Base-by-base conservation (phyloP, 2,113 vertebrate species). In the Monarcha castaneiventris region DNA sequence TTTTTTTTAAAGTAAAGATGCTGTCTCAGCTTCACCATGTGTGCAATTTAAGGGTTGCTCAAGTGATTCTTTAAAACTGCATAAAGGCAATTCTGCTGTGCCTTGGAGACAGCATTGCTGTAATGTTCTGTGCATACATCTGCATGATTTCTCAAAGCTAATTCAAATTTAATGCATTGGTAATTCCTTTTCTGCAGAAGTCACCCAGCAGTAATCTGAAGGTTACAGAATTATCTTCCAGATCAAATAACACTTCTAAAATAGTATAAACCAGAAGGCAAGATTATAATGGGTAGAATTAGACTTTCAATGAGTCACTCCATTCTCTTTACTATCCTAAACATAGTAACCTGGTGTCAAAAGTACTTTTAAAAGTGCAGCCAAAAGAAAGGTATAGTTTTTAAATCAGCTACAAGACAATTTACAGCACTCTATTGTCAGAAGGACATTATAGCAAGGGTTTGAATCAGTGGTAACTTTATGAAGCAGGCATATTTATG, bases 101-200 rank as follows among this genome's bases (percentile, higher is more conserved):
- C 97, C 97, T 97, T 95, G 95, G 96, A 98, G 97, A 98, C 96
- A 97, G 73, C 68, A 89, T 69, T 97, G 91, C 97, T 97, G 68
- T 97, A 98, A 97, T 93, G 96, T 96, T 97, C 96, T 91, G 61
- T 97, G 97, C 98, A 98, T 98, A 97, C 87, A 98, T 98, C 98
- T 98, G 97, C 98, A 97, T 98, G 97, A 98, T 98, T 98, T 97
- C 96, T 97, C 96, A 96, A 96, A 98, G 97, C 96, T 97, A 98
- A 98, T 98, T 98, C 97, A 98, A 98, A 97, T 98, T 98, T 98
- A 98, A 98, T 98, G 97, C 98, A 98, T 96, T 98, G 95, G 96
- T 98, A 98, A 98, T 98, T 98, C 93, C 89, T 97, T 97, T 98
- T 97, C 94, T 94, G 75, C 84, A 69, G 51, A 98, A 98, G 94